Conservation (phyloP, 2,113 vertebrate genomes). For the Paedocypris sp. region DNA sequence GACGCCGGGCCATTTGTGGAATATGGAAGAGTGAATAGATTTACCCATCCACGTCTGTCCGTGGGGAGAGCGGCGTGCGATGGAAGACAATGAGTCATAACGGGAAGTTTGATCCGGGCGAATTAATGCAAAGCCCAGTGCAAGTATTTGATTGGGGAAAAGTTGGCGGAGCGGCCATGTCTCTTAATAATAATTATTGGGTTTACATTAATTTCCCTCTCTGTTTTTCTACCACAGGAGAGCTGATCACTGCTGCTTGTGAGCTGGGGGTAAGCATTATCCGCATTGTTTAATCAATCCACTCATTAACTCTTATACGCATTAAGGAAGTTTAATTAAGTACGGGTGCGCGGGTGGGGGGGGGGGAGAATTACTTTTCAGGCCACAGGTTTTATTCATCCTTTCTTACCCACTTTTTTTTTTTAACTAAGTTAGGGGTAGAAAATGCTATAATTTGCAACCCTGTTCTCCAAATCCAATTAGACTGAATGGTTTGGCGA, state of each 20-base stretch:
- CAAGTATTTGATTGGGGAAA: slow-evolving; percentile 99
- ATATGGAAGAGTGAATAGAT: not conserved
- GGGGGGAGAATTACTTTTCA: slow-evolving; percentile 78
- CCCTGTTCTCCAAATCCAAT: slow-evolving; percentile 99
- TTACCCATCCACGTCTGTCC: slow-evolving; percentile 16
- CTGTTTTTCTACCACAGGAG: slow-evolving; percentile 95
- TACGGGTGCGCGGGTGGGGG: too few species aligned
- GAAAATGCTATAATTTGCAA: slow-evolving; percentile 99
- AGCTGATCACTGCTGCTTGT: slow-evolving; percentile 98
- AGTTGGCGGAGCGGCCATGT: slow-evolving; percentile 95
- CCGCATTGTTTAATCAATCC: slow-evolving; percentile 99
- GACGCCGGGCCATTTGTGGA: too few species aligned
- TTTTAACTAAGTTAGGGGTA: slow-evolving; percentile 95
- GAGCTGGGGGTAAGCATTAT: slow-evolving; percentile 99
- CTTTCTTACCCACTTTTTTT: slow-evolving; percentile 61
- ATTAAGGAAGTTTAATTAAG: slow-evolving; percentile 99
- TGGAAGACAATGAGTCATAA: slow-evolving; percentile 77
- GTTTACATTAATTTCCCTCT: slow-evolving; percentile 93
- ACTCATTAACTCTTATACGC: slow-evolving; percentile 99
- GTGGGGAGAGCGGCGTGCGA: slow-evolving; percentile 54
- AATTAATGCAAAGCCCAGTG: slow-evolving; percentile 99
- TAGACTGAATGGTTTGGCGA: slow-evolving; percentile 99
- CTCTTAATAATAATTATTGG: slow-evolving; percentile 99
- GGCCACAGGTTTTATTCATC: slow-evolving; percentile 81
- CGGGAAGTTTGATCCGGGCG: slow-evolving; percentile 98